Percentiles rank a stretch among this genome's conserved stretches.
Evolutionary conservation across 2,113 vertebrate species (phyloP).

Genomic region (Lasiurus borealis): DNA sequence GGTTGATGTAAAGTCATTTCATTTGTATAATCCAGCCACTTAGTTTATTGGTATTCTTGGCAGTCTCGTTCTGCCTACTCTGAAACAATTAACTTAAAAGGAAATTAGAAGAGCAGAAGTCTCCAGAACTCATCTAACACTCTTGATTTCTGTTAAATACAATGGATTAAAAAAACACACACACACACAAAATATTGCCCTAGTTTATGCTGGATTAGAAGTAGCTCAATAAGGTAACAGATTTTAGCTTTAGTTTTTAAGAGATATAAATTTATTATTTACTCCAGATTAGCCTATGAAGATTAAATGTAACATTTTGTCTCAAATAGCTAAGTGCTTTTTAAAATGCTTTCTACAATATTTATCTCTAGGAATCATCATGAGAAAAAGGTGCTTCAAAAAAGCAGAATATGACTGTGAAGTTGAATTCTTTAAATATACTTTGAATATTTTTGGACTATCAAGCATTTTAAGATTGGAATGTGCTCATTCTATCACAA

Average conservation of each 20-base stretch:
- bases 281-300: background rate
- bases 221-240: background rate
- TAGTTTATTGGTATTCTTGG: background rate
- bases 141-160: background rate
- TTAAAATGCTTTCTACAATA: background rate
- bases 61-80: background rate
- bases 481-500: background rate
- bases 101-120: background rate
- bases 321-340: background rate
- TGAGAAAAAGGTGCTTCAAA: background rate
- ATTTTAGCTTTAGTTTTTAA: background rate
- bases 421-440: background rate
- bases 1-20: constrained; percentile 55
- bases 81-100: background rate
- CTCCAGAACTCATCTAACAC: background rate
- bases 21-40: background rate
- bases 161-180: background rate
- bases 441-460: background rate
- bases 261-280: background rate
- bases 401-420: background rate
- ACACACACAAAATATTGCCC: no score
- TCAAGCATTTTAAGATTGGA: background rate
- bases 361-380: background rate
- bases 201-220: background rate
- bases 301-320: background rate